phyloP scores from a whole-genome alignment of 2,888 invertebrate genomes.

The Alcis repandata region DNA sequence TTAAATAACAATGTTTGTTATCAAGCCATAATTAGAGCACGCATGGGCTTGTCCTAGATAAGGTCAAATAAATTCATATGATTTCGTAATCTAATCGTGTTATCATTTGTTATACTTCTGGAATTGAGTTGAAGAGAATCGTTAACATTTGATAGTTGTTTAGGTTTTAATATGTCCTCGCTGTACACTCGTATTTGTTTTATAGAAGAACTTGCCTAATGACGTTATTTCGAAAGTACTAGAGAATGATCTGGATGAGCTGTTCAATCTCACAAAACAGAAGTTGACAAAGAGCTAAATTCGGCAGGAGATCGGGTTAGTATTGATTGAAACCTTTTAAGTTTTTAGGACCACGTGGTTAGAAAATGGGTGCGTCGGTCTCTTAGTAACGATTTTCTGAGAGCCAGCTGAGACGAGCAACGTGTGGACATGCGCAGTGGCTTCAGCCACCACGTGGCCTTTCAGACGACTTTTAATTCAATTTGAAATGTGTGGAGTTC shows the following conservation, averaged over 20 bases:
- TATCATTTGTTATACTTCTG: constrained; percentile 32
- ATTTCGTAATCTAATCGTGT: constrained; percentile 54
- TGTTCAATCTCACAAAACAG: background rate
- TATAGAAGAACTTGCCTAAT: background rate
- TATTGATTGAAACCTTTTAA: constrained; percentile 32
- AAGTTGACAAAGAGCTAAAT: background rate
- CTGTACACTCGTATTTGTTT: no score
- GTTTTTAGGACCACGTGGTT: constrained; percentile 62
- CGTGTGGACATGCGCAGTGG: constrained; percentile 75
- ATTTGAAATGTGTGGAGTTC: constrained; percentile 48
- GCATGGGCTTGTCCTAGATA: constrained; percentile 53
- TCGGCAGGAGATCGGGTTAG: background rate
- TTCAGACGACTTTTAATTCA: constrained; percentile 55
- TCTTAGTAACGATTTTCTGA: constrained; percentile 81
- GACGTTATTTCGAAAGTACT: background rate
- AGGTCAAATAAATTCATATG: constrained; percentile 35
- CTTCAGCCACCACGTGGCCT: constrained; percentile 71
- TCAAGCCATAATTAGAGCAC: constrained; percentile 54
- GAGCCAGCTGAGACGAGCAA: constrained; percentile 75
- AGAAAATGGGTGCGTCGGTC: constrained; percentile 60
- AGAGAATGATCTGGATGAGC: no score
- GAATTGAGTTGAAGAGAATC: constrained; percentile 20
- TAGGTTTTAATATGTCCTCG: background rate
- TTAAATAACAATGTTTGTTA: background rate
- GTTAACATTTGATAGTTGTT: background rate